Base-by-base conservation (phyloP, 2,888 invertebrate genomes). In the Arge pagana region DNA sequence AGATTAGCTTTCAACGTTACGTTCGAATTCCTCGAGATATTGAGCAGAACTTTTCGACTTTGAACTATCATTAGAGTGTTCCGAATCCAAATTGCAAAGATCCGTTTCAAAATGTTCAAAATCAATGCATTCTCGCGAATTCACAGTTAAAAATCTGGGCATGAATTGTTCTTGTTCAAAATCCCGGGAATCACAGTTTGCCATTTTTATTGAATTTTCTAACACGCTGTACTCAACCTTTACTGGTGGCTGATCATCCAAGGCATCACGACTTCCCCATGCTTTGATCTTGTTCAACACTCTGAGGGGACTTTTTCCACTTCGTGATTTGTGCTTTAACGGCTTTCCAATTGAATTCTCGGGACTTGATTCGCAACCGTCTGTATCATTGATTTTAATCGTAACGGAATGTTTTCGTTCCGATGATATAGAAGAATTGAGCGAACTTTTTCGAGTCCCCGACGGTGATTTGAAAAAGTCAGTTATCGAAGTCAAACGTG, bases 391-490 rank as follows among this genome's bases (percentile, higher is more conserved):
- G 19, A 70, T 63, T 42, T 65, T 70, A 23, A 70, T 68, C 3
- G 68, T 64, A 5, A 68, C 61, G 13, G 68, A 69, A 54, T 68
- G 69, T 52, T 72, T 75, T n/a, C 67, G 54, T 13, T 74, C 72
- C 4, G 59, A 59, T 48, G 61, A 66, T 21, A 61, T 58, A 4
- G 68, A 61, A n/a, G 68, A 64, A 41, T 66, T 72, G 10, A 72
- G 54, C 3, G 76, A 76, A 50, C 74, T 65, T 42, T 76, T 76
- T 3, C 76, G 66, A 30, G 76, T 74, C 21, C 75, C 72, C 19
- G 75, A 70, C 0, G 76, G 76, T 39, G 76, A 76, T 30, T 74
- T 70, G 53, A 76, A 76, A 53, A 76, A 76, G 50, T 74, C 76
- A 5, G 76, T 70, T 5, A 76, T 53, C 4, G 71, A 67, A 4